Percentiles rank a stretch among this genome's conserved stretches.
Evolutionary conservation across 2,797 vertebrate genomes (phyloP).

Genomic region (Esox masquinongy): DNA sequence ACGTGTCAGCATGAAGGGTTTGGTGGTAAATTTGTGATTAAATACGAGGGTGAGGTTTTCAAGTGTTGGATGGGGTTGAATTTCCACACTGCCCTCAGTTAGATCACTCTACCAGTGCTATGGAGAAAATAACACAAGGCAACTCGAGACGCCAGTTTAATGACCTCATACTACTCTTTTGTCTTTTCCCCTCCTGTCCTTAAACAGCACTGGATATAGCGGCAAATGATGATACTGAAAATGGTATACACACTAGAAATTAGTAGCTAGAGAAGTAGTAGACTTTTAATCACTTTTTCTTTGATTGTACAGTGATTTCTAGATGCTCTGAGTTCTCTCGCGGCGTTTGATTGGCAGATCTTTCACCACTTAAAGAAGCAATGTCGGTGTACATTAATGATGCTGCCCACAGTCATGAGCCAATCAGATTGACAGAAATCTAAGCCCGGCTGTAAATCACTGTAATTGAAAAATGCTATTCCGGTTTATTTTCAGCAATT

Average conservation of each 20-base stretch:
- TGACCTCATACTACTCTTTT: background rate
- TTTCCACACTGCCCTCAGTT: constrained; percentile 36
- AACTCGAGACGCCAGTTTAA: background rate
- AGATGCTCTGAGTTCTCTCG: constrained; percentile 36
- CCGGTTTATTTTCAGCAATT: background rate
- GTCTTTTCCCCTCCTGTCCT: constrained; percentile 52
- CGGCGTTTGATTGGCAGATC: constrained; percentile 34
- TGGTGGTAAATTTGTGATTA: no score
- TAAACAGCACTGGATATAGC: constrained; percentile 63
- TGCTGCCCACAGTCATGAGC: constrained; percentile 8
- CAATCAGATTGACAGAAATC: constrained; percentile 13
- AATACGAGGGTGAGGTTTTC: no score
- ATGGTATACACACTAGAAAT: constrained; percentile 47
- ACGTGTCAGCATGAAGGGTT: background rate
- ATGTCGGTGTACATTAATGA: constrained; percentile 16
- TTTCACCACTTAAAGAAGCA: constrained; percentile 15
- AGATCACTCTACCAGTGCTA: constrained; percentile 32
- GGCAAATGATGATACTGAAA: constrained; percentile 61
- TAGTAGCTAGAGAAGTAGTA: background rate
- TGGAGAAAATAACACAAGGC: constrained; percentile 13
- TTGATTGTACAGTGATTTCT: constrained; percentile 42
- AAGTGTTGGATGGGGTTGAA: background rate
- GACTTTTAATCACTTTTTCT: constrained; percentile 18
- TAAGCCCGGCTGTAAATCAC: background rate
- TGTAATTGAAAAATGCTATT: constrained; percentile 6